Conservation (phyloP, 2,888 invertebrate genomes). For the Hermodice carunculata region DNA sequence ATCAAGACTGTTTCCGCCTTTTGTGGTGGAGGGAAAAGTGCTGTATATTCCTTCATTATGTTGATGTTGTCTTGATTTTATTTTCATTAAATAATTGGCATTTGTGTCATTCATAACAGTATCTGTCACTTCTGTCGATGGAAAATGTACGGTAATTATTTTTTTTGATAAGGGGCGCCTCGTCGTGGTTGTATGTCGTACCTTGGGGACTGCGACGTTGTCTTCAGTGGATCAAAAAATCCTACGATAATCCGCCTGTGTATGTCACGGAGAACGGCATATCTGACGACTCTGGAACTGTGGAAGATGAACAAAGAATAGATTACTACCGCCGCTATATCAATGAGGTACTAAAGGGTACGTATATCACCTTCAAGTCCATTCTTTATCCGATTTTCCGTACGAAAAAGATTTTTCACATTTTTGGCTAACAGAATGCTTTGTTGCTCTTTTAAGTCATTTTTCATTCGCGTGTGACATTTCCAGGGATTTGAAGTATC, state of each 20-base stretch:
- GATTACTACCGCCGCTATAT: constrained; percentile 56
- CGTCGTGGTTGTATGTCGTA: constrained; percentile 35
- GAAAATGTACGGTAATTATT: too few relatives aligned
- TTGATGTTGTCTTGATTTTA: background rate
- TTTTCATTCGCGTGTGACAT: too few relatives aligned
- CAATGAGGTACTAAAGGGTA: constrained; percentile 66
- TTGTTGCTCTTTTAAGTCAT: too few relatives aligned
- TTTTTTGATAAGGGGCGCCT: constrained; percentile 24
- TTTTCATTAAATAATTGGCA: too few relatives aligned
- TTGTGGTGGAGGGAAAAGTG: background rate
- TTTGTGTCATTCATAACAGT: too few relatives aligned
- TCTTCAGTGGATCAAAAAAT: constrained; percentile 33
- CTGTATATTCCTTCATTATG: background rate
- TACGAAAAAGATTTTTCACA: too few relatives aligned
- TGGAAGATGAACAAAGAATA: constrained; percentile 57
- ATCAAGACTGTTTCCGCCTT: background rate
- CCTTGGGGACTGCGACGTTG: constrained; percentile 38
- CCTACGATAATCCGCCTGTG: constrained; percentile 34
- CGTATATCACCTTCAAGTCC: too few relatives aligned
- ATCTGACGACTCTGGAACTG: constrained; percentile 45
- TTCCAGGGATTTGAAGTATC: too few relatives aligned
- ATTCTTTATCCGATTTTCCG: too few relatives aligned
- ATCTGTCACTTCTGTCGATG: too few relatives aligned
- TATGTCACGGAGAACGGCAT: constrained; percentile 43
- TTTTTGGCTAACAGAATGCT: too few relatives aligned